phyloP scores from a whole-genome alignment of 2,797 vertebrate genomes.

The Micropoecilia bifurca region DNA sequence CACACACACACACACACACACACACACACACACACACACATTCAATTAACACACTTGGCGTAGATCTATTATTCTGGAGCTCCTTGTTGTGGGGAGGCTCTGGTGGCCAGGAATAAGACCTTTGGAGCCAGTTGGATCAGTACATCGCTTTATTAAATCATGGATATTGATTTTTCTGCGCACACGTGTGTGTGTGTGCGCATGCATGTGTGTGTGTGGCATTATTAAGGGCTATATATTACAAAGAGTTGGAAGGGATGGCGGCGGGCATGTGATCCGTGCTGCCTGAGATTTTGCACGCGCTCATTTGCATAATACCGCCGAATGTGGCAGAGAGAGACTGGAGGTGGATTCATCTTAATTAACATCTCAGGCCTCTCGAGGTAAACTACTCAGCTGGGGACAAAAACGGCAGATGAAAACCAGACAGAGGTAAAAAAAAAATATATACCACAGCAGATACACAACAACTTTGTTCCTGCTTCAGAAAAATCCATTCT shows the following conservation, averaged over 20 bases:
- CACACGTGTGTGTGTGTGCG: slow-evolving; percentile 13
- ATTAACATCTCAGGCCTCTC: slow-evolving; percentile 95
- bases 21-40: slow-evolving; percentile 17
- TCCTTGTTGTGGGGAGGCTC: slow-evolving; percentile 64
- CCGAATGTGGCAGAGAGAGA: slow-evolving; percentile 90
- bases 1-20: too few relatives aligned
- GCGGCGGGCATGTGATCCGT: slow-evolving; percentile 90
- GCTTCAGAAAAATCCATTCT: background rate
- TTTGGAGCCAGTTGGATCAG: slow-evolving; percentile 87
- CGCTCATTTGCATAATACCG: slow-evolving; percentile 97
- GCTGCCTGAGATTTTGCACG: slow-evolving; percentile 86
- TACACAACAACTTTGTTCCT: background rate
- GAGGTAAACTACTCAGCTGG: slow-evolving; percentile 87
- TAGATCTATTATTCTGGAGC: slow-evolving; percentile 64
- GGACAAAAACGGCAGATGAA: slow-evolving; percentile 37
- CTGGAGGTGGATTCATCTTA: slow-evolving; percentile 96
- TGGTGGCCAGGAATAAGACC: slow-evolving; percentile 54
- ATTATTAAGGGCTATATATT: slow-evolving; percentile 78
- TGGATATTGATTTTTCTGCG: slow-evolving; percentile 86
- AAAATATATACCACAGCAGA: background rate
- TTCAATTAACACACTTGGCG: slow-evolving; percentile 71
- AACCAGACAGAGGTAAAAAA: slow-evolving; percentile 19
- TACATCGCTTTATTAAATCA: slow-evolving; percentile 98
- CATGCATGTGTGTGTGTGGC: slow-evolving; percentile 2
- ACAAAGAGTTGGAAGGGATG: slow-evolving; percentile 90